Evolutionary conservation across 1,140 invertebrate genomes (phyloP).

Genomic region (Drosophila paulistorum): DNA sequence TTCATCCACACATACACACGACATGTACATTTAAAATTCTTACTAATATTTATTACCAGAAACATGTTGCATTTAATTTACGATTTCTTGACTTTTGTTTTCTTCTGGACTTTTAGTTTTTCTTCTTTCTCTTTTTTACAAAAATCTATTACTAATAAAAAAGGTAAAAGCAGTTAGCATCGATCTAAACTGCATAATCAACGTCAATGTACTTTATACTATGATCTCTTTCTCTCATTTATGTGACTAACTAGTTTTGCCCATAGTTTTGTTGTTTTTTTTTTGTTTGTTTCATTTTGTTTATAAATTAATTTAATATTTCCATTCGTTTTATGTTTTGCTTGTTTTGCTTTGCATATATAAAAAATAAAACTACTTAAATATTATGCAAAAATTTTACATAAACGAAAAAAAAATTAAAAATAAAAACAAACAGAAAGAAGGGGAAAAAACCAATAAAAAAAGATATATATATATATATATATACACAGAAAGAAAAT

Average conservation of each 20-base stretch:
- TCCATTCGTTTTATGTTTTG: conserved; percentile 24
- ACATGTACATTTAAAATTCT: conserved; percentile 37
- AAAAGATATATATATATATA: conserved; percentile 3
- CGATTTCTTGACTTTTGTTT: conserved; percentile 49
- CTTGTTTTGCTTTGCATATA: conserved; percentile 69
- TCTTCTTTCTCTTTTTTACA: conserved; percentile 26
- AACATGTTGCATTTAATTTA: conserved; percentile 42
- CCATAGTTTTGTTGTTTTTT: conserved; percentile 36
- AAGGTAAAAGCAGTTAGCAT: conserved; percentile 40
- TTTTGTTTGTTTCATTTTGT: conserved; percentile 14
- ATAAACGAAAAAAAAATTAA: too few relatives aligned
- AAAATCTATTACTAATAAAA: conserved; percentile 63
- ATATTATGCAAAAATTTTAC: conserved; percentile 70
- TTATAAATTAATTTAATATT: conserved; percentile 63
- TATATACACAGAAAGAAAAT: conserved; percentile 26
- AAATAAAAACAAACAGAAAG: conserved; percentile 35
- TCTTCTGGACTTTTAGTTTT: conserved; percentile 47
- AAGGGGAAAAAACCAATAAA: conserved; percentile 9
- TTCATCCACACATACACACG: conserved; percentile 25
- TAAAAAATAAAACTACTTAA: conserved; percentile 74
- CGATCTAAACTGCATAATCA: conserved; percentile 23
- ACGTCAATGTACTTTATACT: conserved; percentile 20
- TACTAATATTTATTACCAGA: conserved; percentile 51
- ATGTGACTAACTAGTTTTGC: conserved; percentile 67
- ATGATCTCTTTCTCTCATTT: conserved; percentile 50